A percentile compares a stretch with the other conserved stretches of the same genome.
Evolutionary conservation across 2,113 vertebrate species (phyloP).

Genomic region (Dasyurus viverrinus): DNA sequence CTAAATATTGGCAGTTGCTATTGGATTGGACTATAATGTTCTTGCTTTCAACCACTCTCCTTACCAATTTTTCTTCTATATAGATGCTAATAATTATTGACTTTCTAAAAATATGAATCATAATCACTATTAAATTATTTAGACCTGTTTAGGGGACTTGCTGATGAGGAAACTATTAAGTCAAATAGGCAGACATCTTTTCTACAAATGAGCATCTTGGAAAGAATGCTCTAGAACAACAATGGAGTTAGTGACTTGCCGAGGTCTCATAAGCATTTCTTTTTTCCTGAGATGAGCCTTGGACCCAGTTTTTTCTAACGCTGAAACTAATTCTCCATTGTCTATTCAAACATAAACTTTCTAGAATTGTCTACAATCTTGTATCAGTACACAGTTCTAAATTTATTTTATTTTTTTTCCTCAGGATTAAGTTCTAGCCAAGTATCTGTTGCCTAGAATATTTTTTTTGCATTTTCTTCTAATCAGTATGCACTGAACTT

Average conservation of each 20-base stretch:
- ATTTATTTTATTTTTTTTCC: too few species aligned
- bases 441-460: too few species aligned
- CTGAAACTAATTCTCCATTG: not conserved
- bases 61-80: not conserved
- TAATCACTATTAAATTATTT: not conserved
- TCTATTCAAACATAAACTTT: not conserved
- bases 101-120: not conserved
- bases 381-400: not conserved
- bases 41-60: not conserved
- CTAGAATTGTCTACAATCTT: not conserved
- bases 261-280: too few species aligned
- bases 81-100: not conserved
- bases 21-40: not conserved
- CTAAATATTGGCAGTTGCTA: not conserved
- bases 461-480: too few species aligned
- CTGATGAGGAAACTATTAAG: not conserved
- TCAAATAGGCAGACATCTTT: too few species aligned
- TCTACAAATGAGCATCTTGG: too few species aligned
- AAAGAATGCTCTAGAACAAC: too few species aligned
- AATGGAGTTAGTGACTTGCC: too few species aligned
- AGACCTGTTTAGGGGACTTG: not conserved
- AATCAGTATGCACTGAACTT: not conserved
- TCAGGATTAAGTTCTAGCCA: too few species aligned
- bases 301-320: not conserved
- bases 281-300: not conserved